Evolutionary conservation across 2,797 vertebrate species (phyloP).

Genomic region (Fistularia commersonii): DNA sequence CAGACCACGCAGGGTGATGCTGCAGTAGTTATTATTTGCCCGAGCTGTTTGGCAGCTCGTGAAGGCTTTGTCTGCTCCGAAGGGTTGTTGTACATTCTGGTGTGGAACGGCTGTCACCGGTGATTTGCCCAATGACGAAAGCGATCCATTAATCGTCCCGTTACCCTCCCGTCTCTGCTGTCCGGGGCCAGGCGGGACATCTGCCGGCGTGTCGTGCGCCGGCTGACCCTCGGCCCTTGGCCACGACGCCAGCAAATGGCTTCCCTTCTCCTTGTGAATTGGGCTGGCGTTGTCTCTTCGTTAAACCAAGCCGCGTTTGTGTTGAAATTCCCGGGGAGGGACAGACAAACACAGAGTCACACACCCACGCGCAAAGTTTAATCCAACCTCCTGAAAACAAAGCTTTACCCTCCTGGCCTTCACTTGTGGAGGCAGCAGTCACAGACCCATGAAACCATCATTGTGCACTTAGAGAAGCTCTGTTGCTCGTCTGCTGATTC

Average conservation of each 20-base stretch:
- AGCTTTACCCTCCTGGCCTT: conserved; percentile 15
- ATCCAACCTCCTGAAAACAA: conserved; percentile 14
- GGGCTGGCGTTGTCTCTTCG: conserved; percentile 45
- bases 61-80: too few relatives aligned
- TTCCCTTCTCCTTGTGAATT: conserved; percentile 30
- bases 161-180: too few relatives aligned
- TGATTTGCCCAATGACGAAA: too few relatives aligned
- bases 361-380: conserved; percentile 1
- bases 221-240: conserved; percentile 26
- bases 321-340: conserved; percentile 37
- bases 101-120: too few relatives aligned
- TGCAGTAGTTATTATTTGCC: too few relatives aligned
- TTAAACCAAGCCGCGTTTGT: conserved; percentile 39
- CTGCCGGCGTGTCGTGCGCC: conserved; percentile 35
- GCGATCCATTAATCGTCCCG: too few relatives aligned
- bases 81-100: too few relatives aligned
- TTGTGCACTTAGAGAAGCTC: too few relatives aligned
- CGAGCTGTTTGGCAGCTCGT: too few relatives aligned
- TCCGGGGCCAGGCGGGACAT: conserved; percentile 13
- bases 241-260: conserved; percentile 27
- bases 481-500: conserved; percentile 18
- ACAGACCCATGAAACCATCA: conserved; percentile 20
- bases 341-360: too few relatives aligned
- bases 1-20: too few relatives aligned
- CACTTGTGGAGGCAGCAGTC: conserved; percentile 15